Conservation (phyloP, 1,140 invertebrate genomes). For the Lepidurus arcticus region DNA sequence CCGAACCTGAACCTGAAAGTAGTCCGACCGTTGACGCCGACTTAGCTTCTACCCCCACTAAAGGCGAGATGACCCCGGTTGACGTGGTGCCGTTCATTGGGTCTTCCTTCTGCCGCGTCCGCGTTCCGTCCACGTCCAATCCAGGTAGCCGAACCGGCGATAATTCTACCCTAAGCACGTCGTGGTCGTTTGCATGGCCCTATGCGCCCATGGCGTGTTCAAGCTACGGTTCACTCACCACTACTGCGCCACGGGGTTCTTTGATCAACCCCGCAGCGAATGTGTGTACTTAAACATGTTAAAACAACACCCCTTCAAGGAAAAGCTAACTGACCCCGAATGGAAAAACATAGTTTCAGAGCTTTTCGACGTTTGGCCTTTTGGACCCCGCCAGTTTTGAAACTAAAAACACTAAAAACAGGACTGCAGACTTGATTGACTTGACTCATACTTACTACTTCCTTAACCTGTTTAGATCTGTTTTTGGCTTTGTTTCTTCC, state of each 20-base stretch:
- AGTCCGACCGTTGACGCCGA: not conserved
- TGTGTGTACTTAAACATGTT: not conserved
- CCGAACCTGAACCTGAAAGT: not conserved
- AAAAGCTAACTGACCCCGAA: not conserved
- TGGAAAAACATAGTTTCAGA: conserved; percentile 12
- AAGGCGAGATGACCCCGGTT: not conserved
- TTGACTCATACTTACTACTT: not conserved
- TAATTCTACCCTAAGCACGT: conserved; percentile 5
- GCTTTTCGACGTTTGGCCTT: conserved; percentile 21
- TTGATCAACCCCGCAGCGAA: not conserved
- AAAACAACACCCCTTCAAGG: not conserved
- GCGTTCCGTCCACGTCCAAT: conserved; percentile 24
- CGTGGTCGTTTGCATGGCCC: conserved; percentile 19
- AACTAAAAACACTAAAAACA: not conserved
- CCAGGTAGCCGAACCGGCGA: conserved; percentile 7
- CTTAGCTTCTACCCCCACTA: not conserved
- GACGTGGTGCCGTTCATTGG: conserved; percentile 29
- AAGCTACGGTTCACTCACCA: not conserved
- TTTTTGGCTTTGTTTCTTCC: not conserved
- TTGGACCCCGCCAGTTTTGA: not conserved
- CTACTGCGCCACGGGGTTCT: not conserved
- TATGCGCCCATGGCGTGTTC: conserved; percentile 7
- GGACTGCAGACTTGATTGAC: not conserved
- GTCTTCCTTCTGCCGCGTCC: conserved; percentile 33
- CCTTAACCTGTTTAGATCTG: not conserved